Conservation (phyloP, 2,888 invertebrate genomes). For the Nymphalis c-album region DNA sequence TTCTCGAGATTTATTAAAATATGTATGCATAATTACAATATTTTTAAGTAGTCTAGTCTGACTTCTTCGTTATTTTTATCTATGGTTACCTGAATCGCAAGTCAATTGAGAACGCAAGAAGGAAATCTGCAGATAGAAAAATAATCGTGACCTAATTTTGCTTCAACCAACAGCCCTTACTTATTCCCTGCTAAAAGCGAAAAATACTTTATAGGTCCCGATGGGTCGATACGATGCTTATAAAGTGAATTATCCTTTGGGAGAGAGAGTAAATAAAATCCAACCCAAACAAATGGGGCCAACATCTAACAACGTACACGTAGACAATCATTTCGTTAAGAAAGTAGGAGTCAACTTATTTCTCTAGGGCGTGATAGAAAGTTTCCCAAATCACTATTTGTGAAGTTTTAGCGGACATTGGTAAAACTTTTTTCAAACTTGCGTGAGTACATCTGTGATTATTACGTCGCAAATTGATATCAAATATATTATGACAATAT, state of each 20-base stretch:
- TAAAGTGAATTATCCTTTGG: constrained; percentile 78
- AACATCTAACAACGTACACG: constrained; percentile 77
- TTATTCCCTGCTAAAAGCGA: constrained; percentile 51
- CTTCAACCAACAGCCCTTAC: constrained; percentile 38
- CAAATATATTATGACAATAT: constrained; percentile 42
- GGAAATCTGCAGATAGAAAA: constrained; percentile 33
- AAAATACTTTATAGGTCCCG: constrained; percentile 74
- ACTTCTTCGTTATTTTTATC: constrained; percentile 15
- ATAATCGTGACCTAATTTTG: constrained; percentile 40
- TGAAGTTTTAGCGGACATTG: constrained; percentile 41
- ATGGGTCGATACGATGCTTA: constrained; percentile 75
- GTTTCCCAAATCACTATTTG: constrained; percentile 41
- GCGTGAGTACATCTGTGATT: constrained; percentile 15
- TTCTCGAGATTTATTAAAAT: too few relatives aligned
- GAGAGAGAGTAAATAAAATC: constrained; percentile 74
- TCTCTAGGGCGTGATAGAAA: constrained; percentile 47
- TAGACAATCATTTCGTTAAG: constrained; percentile 80
- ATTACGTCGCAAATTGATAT: constrained; percentile 10
- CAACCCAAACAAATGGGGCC: constrained; percentile 72
- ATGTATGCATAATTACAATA: too few relatives aligned
- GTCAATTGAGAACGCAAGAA: constrained; percentile 18
- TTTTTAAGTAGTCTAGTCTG: too few relatives aligned
- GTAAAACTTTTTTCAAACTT: constrained; percentile 24
- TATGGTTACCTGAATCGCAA: constrained; percentile 10
- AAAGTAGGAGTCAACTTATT: constrained; percentile 75